These are phyloP conservation scores for Patella pellucida DNA, from an alignment of 2,888 invertebrate genomes.

Conservation along the genomic window DNA sequence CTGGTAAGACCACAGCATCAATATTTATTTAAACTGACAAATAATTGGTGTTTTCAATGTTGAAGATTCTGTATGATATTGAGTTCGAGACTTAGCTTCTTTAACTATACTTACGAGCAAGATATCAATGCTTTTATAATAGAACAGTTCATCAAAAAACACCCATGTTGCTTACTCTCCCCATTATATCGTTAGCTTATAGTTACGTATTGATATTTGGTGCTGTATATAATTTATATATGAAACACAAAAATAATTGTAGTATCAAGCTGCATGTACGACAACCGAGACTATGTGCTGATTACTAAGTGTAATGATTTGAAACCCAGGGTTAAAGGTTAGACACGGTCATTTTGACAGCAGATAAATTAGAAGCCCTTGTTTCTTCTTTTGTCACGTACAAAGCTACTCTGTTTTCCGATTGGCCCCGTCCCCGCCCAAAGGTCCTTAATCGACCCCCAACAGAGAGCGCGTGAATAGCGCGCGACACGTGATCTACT, in stretches of 20 bases:
- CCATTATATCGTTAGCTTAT: too few species aligned
- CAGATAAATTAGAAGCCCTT: slow-evolving; percentile 1
- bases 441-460: background rate
- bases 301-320: slow-evolving; percentile 3
- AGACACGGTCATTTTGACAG: slow-evolving; percentile 6
- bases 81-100: too few species aligned
- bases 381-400: slow-evolving; percentile 9
- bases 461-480: background rate
- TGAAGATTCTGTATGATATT: too few species aligned
- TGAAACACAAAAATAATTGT: background rate
- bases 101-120: too few species aligned
- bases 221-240: background rate
- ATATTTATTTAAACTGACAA: too few species aligned
- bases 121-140: too few species aligned
- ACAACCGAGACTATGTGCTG: background rate
- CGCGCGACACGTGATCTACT: background rate
- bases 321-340: background rate
- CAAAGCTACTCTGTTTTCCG: slow-evolving; percentile 9
- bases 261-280: background rate
- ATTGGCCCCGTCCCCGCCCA: background rate
- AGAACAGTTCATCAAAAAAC: too few species aligned
- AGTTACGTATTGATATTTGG: too few species aligned
- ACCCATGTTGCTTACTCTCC: too few species aligned
- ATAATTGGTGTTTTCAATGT: too few species aligned
- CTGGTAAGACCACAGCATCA: too few species aligned